Conservation (phyloP, 2,113 vertebrate species). For the Fulmarus glacialis region DNA sequence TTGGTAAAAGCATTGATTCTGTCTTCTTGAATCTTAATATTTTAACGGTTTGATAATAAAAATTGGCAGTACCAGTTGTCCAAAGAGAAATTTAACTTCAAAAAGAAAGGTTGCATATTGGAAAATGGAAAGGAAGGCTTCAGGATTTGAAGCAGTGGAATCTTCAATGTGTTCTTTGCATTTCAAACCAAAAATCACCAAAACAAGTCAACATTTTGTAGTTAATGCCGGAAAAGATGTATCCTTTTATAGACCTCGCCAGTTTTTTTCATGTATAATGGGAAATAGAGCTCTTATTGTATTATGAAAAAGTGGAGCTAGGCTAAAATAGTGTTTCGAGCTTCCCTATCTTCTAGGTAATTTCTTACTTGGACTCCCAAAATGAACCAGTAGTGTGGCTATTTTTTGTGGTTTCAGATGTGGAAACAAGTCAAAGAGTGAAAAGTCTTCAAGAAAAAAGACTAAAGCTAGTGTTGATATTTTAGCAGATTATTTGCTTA, state of each 20-base stretch:
- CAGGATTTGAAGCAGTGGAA: background rate
- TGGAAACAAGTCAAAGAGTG: background rate
- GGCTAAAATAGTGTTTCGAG: background rate
- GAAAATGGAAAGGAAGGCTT: background rate
- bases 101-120: background rate
- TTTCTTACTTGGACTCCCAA: background rate
- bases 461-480: background rate
- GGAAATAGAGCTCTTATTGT: background rate
- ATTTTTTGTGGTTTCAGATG: background rate
- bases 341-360: background rate
- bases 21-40: background rate
- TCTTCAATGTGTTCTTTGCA: background rate
- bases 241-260: background rate
- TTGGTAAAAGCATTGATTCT: background rate
- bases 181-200: background rate
- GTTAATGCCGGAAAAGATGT: background rate
- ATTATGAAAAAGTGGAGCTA: background rate
- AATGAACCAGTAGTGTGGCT: background rate
- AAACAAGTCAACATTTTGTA: background rate
- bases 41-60: background rate
- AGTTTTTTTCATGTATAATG: background rate
- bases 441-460: background rate
- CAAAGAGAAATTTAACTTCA: background rate
- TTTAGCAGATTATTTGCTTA: background rate
- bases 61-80: background rate